These are phyloP conservation scores for Coleophora deauratella DNA, from an alignment of 2,888 invertebrate genomes.

Conservation along the genomic window DNA sequence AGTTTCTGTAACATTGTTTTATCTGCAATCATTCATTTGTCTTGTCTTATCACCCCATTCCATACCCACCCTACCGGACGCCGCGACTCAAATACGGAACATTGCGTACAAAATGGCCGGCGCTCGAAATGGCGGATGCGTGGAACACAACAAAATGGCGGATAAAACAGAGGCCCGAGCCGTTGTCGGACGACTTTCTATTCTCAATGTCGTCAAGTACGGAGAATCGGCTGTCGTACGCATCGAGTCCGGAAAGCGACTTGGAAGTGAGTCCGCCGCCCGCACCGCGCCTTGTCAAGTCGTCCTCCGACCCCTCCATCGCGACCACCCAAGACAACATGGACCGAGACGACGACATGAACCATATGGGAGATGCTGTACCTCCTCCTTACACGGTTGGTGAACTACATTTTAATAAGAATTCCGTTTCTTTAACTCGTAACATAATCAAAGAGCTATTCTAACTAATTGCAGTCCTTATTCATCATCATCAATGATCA, in stretches of 20 bases:
- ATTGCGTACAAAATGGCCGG: constrained; percentile 36
- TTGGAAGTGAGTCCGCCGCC: constrained; percentile 86
- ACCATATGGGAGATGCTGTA: constrained; percentile 76
- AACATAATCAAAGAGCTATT: too few species aligned
- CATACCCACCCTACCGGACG: constrained; percentile 65
- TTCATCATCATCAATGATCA: too few species aligned
- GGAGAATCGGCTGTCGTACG: constrained; percentile 91
- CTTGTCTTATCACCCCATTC: constrained; percentile 72
- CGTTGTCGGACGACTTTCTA: constrained; percentile 97
- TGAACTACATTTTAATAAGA: constrained; percentile 20
- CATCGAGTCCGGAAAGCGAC: constrained; percentile 97
- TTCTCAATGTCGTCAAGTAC: constrained; percentile 94
- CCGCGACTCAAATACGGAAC: constrained; percentile 38
- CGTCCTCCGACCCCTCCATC: constrained; percentile 95
- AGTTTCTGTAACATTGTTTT: constrained; percentile 50
- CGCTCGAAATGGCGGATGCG: constrained; percentile 26
- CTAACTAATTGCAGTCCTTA: too few species aligned
- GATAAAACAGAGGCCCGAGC: constrained; percentile 89
- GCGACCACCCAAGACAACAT: constrained; percentile 93
- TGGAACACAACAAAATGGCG: constrained; percentile 1
- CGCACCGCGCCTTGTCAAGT: constrained; percentile 83
- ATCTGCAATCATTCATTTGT: constrained; percentile 70
- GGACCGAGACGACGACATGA: constrained; percentile 75
- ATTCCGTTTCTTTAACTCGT: too few species aligned
- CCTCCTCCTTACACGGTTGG: constrained; percentile 92